phyloP scores from a whole-genome alignment of 2,797 vertebrate species.

The Parotocinclus haroldoi region DNA sequence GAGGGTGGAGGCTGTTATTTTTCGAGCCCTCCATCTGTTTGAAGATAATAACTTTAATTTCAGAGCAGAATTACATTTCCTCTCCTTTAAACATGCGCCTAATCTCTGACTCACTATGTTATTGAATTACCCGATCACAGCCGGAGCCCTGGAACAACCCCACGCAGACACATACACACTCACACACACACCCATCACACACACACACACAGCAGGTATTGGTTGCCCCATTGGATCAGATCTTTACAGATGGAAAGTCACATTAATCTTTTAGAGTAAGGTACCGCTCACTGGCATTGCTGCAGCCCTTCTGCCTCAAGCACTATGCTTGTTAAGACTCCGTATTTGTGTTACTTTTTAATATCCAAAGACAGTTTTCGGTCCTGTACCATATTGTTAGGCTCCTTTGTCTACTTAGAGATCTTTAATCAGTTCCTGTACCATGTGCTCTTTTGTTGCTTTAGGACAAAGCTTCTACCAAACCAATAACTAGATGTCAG shows the following conservation, averaged over 20 bases:
- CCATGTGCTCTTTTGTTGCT: too few species aligned
- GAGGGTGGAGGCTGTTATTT: conserved; percentile 11
- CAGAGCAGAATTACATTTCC: conserved; percentile 71
- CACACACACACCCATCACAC: conserved; percentile 7
- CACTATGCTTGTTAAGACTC: too few species aligned
- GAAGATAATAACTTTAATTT: conserved; percentile 79
- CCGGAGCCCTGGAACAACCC: conserved; percentile 9
- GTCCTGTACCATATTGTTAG: too few species aligned
- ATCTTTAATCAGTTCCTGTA: too few species aligned
- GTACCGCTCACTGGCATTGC: too few species aligned
- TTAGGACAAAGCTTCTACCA: too few species aligned
- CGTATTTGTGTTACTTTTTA: too few species aligned
- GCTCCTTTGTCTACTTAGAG: too few species aligned
- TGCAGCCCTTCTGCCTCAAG: too few species aligned
- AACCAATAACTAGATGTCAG: too few species aligned
- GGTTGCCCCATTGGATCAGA: conserved; percentile 62
- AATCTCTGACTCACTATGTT: conserved; percentile 72
- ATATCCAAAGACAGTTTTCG: too few species aligned
- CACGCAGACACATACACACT: background rate
- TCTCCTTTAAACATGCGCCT: conserved; percentile 71
- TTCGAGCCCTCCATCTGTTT: conserved; percentile 47
- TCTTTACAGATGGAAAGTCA: conserved; percentile 23
- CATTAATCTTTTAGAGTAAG: too few species aligned
- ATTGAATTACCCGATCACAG: conserved; percentile 67
- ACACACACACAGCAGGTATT: conserved; percentile 48